Percentiles rank a stretch among this genome's conserved stretches.
Conservation (phyloP, 2,888 invertebrate species). For the Apeira syringaria region DNA sequence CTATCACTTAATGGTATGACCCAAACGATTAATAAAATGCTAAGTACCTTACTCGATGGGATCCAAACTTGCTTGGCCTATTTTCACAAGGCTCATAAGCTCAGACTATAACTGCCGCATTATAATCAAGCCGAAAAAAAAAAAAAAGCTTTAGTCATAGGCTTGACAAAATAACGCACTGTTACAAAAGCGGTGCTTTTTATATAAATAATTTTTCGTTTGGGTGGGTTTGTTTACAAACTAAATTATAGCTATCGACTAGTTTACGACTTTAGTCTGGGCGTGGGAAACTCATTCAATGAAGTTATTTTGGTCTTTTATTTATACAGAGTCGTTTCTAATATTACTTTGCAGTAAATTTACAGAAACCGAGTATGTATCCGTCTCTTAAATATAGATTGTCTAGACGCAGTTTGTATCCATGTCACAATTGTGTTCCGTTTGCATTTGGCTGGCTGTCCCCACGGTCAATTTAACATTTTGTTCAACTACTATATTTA, state of each 20-base stretch:
- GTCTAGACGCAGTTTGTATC: slow-evolving; percentile 35
- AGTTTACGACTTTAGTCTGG: slow-evolving; percentile 23
- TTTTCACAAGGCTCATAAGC: too few species aligned
- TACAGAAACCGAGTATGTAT: slow-evolving; percentile 15
- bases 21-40: too few species aligned
- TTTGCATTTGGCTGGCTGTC: not conserved
- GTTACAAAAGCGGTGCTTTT: too few species aligned
- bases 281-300: slow-evolving; percentile 21
- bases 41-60: too few species aligned
- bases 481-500: too few species aligned
- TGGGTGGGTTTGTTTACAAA: slow-evolving; percentile 5
- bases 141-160: too few species aligned
- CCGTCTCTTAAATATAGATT: slow-evolving; percentile 26
- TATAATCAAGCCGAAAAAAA: too few species aligned
- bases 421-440: slow-evolving; percentile 23
- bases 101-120: too few species aligned
- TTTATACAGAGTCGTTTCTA: slow-evolving; percentile 8
- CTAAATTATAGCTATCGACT: slow-evolving; percentile 7
- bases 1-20: too few species aligned
- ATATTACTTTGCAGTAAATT: slow-evolving; percentile 12
- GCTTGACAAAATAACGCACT: too few species aligned
- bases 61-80: too few species aligned
- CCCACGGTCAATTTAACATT: not conserved
- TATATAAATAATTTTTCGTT: not conserved
- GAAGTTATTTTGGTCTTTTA: slow-evolving; percentile 15